Evolutionary conservation across 2,113 vertebrate genomes (phyloP).

Genomic region (Atlantisia rogersi): DNA sequence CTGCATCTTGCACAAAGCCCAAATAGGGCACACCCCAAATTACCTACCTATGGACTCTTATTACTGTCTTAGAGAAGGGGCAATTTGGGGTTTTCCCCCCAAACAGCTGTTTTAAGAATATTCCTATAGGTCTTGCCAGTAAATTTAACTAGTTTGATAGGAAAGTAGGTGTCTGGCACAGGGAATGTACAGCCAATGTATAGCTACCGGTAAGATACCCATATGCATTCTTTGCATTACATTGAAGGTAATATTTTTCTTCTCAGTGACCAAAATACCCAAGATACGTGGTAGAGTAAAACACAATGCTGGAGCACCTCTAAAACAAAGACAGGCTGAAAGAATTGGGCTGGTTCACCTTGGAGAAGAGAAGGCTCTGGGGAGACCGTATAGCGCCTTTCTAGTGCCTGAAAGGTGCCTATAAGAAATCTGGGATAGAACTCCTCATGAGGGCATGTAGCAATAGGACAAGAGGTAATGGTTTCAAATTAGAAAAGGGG

Average conservation of each 20-base stretch:
- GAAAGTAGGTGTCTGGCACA: not conserved
- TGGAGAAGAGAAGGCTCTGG: too few relatives aligned
- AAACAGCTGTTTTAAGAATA: not conserved
- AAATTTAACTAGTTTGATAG: not conserved
- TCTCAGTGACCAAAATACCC: not conserved
- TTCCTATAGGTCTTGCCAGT: not conserved
- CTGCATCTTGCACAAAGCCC: not conserved
- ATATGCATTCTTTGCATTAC: not conserved
- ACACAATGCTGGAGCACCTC: not conserved
- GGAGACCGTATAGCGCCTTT: too few relatives aligned
- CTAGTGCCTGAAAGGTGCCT: too few relatives aligned
- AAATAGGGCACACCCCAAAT: rapidly evolving
- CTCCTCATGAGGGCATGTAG: too few relatives aligned
- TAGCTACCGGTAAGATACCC: not conserved
- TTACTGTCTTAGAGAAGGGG: not conserved
- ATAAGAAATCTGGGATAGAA: too few relatives aligned
- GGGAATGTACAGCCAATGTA: not conserved
- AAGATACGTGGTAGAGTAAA: not conserved
- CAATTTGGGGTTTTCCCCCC: too few relatives aligned
- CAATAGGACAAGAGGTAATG: too few relatives aligned
- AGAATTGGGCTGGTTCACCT: too few relatives aligned
- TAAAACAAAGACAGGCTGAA: too few relatives aligned
- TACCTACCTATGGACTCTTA: rapidly evolving
- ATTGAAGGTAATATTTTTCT: not conserved
- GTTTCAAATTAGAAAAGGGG: too few relatives aligned